Percentiles rank a stretch among this genome's conserved stretches.
Evolutionary conservation across 2,797 vertebrate genomes (phyloP).

Genomic region (Falco berigora): DNA sequence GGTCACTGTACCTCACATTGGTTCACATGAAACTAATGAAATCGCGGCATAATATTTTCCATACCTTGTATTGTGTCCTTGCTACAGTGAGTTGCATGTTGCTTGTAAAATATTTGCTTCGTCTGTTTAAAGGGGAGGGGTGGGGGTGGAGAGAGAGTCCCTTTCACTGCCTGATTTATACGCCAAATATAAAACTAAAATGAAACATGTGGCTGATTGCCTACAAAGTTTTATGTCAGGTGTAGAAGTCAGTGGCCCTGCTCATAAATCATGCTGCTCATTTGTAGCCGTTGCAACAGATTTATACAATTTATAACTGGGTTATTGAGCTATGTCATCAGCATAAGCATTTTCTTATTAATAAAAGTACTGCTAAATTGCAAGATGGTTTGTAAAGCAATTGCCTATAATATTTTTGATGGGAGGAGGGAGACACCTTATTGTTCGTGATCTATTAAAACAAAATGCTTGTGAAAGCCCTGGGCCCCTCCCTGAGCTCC

Average conservation of each 20-base stretch:
- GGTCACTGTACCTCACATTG: neutral
- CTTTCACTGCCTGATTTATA: constrained; percentile 50
- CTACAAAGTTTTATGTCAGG: constrained; percentile 60
- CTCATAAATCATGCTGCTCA: neutral
- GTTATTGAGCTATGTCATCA: constrained; percentile 43
- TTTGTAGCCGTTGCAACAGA: constrained; percentile 8
- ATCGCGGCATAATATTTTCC: constrained; percentile 35
- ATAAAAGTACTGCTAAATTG: neutral
- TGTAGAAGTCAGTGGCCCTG: constrained; percentile 37
- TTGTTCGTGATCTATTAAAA: neutral
- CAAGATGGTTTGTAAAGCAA: constrained; percentile 3
- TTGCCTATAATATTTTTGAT: neutral
- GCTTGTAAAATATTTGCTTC: constrained; percentile 32
- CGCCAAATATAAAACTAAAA: constrained; percentile 48
- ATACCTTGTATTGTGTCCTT: neutral
- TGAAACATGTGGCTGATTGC: constrained; percentile 49
- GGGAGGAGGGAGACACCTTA: neutral
- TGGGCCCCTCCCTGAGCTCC: constrained; percentile 4
- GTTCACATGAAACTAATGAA: neutral
- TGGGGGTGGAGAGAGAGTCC: neutral
- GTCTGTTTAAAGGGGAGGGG: neutral
- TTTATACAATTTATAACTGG: neutral
- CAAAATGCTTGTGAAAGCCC: neutral
- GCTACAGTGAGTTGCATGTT: neutral
- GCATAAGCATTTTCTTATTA: neutral